These are phyloP conservation scores for Drosophila recens DNA, from an alignment of 2,888 invertebrate genomes.

Conservation along the genomic window DNA sequence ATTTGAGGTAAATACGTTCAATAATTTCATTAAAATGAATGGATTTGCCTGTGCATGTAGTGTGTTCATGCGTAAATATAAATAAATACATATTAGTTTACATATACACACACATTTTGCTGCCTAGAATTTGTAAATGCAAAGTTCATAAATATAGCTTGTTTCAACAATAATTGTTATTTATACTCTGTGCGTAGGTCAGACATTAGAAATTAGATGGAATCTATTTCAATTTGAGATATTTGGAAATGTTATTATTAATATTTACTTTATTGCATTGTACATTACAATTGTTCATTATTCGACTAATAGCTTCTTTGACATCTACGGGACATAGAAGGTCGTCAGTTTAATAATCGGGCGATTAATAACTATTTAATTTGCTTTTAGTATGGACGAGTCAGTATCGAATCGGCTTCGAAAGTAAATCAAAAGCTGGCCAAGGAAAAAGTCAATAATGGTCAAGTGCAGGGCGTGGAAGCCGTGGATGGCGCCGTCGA, in stretches of 20 bases:
- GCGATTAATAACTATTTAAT: background rate
- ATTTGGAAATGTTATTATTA: background rate
- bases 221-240: background rate
- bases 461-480: constrained; percentile 38
- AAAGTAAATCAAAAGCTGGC: constrained; percentile 57
- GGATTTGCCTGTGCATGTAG: background rate
- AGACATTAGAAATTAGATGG: background rate
- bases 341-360: background rate
- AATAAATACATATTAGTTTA: background rate
- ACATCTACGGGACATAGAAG: background rate
- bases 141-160: constrained; percentile 76
- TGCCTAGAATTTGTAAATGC: background rate
- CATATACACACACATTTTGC: background rate
- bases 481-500: constrained; percentile 35
- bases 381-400: constrained; percentile 90
- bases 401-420: constrained; percentile 89
- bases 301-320: constrained; percentile 2
- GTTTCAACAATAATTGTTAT: constrained; percentile 23
- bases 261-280: background rate
- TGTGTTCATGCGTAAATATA: background rate
- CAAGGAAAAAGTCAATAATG: constrained; percentile 31
- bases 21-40: background rate
- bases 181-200: background rate
- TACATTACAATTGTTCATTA: background rate
- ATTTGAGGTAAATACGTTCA: constrained; percentile 91